These are phyloP conservation scores for Bos indicus DNA, from an alignment of 2,113 vertebrate genomes.

Conservation along the genomic window DNA sequence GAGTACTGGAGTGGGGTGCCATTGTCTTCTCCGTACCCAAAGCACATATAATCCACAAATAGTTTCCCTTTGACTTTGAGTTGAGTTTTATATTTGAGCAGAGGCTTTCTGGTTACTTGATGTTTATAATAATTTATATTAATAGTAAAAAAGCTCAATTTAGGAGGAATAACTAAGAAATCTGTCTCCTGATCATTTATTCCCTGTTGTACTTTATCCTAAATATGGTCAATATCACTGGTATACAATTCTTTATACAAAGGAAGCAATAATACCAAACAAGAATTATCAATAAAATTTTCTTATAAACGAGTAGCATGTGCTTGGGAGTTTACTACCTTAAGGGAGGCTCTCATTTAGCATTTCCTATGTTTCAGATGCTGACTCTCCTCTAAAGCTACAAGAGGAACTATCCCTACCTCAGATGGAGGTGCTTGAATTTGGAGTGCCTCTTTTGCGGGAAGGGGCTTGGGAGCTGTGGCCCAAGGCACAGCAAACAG, in stretches of 20 bases:
- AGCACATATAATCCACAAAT: not conserved
- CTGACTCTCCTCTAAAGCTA: not conserved
- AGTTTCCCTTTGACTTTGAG: conserved; percentile 12
- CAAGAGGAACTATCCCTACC: not conserved
- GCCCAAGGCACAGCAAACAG: conserved; percentile 47
- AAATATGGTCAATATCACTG: not conserved
- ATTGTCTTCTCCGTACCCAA: not conserved
- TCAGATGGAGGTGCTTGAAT: conserved; percentile 28
- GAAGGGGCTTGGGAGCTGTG: conserved; percentile 63
- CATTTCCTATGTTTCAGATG: conserved; percentile 40
- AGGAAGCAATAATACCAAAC: not conserved
- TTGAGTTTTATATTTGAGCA: not conserved
- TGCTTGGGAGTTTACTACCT: not conserved
- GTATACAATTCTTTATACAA: not conserved
- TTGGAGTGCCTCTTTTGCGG: conserved; percentile 54
- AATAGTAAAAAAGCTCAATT: not conserved
- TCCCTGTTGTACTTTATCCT: not conserved
- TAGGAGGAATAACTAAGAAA: not conserved
- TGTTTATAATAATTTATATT: not conserved
- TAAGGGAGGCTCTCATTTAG: conserved; percentile 2
- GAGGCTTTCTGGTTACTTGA: not conserved
- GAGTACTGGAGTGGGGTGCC: too few species aligned
- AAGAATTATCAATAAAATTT: not conserved
- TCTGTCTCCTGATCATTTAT: not conserved
- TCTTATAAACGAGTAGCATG: not conserved